These are phyloP conservation scores for Sphenodon punctatus DNA, from an alignment of 2,797 vertebrate species.

Conservation along the genomic window DNA sequence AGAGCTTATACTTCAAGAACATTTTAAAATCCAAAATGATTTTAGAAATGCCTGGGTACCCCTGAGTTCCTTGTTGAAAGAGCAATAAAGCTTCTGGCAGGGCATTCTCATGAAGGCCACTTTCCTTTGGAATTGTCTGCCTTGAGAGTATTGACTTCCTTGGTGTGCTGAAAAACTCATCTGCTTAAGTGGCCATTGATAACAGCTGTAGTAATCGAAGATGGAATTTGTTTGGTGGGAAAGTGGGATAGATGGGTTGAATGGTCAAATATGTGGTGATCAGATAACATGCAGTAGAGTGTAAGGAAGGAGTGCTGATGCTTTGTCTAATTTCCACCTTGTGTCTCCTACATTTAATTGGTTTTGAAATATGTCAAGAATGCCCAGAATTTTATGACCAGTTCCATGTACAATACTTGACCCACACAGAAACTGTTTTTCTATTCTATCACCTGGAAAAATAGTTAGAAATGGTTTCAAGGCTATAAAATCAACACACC, in stretches of 20 bases:
- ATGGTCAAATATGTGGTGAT: neutral
- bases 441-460: slow-evolving; percentile 48
- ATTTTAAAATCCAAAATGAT: neutral
- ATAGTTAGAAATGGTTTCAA: slow-evolving; percentile 40
- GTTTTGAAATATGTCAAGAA: neutral
- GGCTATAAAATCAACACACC: slow-evolving; percentile 52
- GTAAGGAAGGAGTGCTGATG: neutral
- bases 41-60: too few relatives aligned
- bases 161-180: neutral
- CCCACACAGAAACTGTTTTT: slow-evolving; percentile 28
- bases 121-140: too few relatives aligned
- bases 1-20: too few relatives aligned
- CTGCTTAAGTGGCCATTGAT: neutral
- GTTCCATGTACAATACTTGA: slow-evolving; percentile 2
- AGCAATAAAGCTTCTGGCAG: too few relatives aligned
- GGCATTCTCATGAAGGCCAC: too few relatives aligned
- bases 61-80: too few relatives aligned
- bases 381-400: neutral
- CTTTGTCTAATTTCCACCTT: neutral
- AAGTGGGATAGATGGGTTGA: neutral
- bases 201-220: neutral
- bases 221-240: neutral
- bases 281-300: accelerated
- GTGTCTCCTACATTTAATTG: neutral
- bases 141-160: too few relatives aligned